Conservation (phyloP, 92 coral and sea anemone genomes). For the Parazoanthus atlanticus region DNA sequence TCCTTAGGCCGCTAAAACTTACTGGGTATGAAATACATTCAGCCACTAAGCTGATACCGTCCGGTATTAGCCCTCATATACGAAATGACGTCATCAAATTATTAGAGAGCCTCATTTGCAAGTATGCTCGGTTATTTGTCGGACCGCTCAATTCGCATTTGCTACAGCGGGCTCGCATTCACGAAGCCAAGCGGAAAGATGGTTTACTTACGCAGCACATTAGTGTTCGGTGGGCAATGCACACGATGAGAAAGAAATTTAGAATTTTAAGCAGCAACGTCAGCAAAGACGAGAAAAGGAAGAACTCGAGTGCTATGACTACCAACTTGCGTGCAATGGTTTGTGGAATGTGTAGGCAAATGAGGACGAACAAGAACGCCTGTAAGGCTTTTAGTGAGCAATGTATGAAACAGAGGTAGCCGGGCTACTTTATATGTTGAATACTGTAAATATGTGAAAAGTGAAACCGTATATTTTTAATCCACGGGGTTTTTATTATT, state of each 20-base stretch:
- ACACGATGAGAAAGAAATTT: slow-evolving; percentile 66
- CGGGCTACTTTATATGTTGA: background rate
- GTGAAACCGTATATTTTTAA: background rate
- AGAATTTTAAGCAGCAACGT: slow-evolving; percentile 7
- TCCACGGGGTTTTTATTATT: background rate
- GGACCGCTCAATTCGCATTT: slow-evolving; percentile 77
- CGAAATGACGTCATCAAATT: slow-evolving; percentile 64
- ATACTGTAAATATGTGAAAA: too few species aligned
- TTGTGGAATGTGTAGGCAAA: slow-evolving; percentile 41
- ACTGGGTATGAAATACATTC: slow-evolving; percentile 70
- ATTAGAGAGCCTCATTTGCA: slow-evolving; percentile 71
- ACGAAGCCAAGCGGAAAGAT: slow-evolving; percentile 68
- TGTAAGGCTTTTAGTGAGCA: slow-evolving; percentile 12
- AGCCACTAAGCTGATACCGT: slow-evolving; percentile 56
- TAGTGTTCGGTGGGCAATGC: slow-evolving; percentile 75
- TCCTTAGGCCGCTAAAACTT: slow-evolving; percentile 46
- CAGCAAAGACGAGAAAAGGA: background rate
- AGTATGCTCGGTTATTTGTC: slow-evolving; percentile 71
- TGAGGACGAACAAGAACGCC: slow-evolving; percentile 1
- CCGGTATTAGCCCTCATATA: slow-evolving; percentile 61
- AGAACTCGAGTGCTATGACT: background rate
- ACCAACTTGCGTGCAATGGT: slow-evolving; percentile 39
- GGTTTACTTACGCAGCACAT: slow-evolving; percentile 61
- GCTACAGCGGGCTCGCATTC: slow-evolving; percentile 78
- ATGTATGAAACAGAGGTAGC: background rate